phyloP scores from a whole-genome alignment of 2,113 vertebrate species.

The Microcebus griseorufus region DNA sequence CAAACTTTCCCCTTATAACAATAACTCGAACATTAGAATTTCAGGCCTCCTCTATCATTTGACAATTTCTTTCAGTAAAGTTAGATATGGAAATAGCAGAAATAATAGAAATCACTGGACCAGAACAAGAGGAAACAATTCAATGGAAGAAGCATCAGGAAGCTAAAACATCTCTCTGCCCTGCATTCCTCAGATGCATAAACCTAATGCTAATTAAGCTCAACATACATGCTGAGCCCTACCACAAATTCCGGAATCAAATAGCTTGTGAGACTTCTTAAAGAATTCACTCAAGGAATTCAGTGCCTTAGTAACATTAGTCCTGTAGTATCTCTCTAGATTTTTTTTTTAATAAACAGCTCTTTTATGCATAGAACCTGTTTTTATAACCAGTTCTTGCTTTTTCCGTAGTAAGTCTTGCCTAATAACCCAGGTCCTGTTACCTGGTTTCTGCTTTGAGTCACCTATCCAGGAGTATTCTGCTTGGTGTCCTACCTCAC shows the following conservation, averaged over 20 bases:
- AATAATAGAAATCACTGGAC: background rate
- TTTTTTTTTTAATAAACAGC: background rate
- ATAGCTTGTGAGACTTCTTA: background rate
- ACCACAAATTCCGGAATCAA: background rate
- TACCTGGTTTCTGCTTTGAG: background rate
- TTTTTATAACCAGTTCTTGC: background rate
- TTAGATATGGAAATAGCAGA: background rate
- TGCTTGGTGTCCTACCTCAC: background rate
- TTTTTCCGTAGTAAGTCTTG: background rate
- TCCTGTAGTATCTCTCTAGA: background rate
- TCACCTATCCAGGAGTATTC: background rate
- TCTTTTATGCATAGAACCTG: background rate
- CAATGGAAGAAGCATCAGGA: background rate
- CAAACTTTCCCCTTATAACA: background rate
- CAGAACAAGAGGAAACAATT: background rate
- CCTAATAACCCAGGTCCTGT: background rate
- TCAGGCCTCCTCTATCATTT: background rate
- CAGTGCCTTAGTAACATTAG: background rate
- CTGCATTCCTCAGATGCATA: background rate
- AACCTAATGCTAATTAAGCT: background rate
- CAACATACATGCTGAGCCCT: background rate
- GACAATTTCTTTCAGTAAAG: background rate
- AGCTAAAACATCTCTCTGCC: background rate
- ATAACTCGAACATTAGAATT: background rate
- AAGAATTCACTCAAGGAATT: background rate